A percentile compares a stretch with the other conserved stretches of the same genome.
Evolutionary conservation across 2,113 vertebrate species (phyloP).

Genomic region (Suncus etruscus): DNA sequence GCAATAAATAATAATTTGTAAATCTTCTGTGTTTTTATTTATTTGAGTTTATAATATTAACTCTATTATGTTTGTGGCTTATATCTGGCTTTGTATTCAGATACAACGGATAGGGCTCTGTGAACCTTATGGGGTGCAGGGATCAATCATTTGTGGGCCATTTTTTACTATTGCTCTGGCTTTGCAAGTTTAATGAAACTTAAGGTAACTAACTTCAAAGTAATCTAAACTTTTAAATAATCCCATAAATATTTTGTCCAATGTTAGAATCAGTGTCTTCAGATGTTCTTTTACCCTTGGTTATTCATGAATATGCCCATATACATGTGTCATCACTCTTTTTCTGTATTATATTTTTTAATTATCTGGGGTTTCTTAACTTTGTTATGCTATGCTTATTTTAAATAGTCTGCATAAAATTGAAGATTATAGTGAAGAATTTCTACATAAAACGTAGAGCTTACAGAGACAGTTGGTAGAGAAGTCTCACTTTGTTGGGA

Average conservation of each 20-base stretch:
- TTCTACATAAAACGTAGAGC: conserved; percentile 18
- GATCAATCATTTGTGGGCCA: too few relatives aligned
- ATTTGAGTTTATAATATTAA: background rate
- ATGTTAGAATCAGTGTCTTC: background rate
- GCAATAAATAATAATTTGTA: conserved; percentile 3
- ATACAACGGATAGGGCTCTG: too few relatives aligned
- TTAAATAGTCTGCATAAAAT: background rate
- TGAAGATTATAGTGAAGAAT: background rate
- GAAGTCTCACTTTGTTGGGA: background rate
- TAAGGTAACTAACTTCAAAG: background rate
- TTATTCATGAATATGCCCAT: background rate
- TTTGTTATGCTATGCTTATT: background rate
- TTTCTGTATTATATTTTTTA: background rate
- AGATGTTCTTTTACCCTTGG: background rate
- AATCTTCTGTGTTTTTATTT: background rate
- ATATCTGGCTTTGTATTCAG: too few relatives aligned
- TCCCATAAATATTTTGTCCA: background rate
- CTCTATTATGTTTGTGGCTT: too few relatives aligned
- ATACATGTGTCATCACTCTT: rapidly evolving
- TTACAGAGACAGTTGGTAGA: conserved; percentile 13
- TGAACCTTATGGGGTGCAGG: too few relatives aligned
- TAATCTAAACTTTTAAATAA: background rate
- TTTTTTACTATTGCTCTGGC: background rate
- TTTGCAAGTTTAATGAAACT: background rate
- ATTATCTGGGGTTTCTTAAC: background rate